Base-by-base conservation (phyloP, 1,140 invertebrate species). In the Lithobius niger region DNA sequence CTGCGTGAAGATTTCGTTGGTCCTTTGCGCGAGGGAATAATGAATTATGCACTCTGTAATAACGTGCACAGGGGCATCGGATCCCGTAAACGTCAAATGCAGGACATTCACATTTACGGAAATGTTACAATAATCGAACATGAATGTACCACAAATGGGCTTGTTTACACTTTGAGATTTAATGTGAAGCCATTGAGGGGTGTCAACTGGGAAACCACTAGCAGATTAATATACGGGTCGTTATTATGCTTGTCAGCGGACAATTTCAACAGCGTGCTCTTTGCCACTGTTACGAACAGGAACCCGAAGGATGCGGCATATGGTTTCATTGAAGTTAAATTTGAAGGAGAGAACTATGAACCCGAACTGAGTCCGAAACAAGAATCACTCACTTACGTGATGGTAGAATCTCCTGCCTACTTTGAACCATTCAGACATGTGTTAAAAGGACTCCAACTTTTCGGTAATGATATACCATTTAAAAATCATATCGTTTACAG, bases 221-320 rank as follows among this genome's bases (percentile, higher is more conserved):
- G 79, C 63, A 68, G 79, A 47, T 76, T 88, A 24, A 75, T 86
- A 64, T 79, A 70, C 67, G 85, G 86, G 0, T 80, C 82, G 0
- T 67, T 89, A n/a, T 60, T 89, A 0, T 77, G 82, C 57, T 75
- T 89, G 25, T 82, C 82, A 1, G 69, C 59, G 10, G 77, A 84
- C 62, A 73, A 81, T 49, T 88, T 86, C 66, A 67, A 75, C 25
- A 76, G 75, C 27, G 69, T 84, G 27, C 67, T 83, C 31, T 77
- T 86, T 60, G 84, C 77, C 18, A 79, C 76, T 1, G 79, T 88
- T 22, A 64, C 72, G 2, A 72, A 82, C 25, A 69, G 80, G 42
- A 72, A 82, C 36, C 27, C 60, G 0, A 64, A 75, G 28, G 59
- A 66, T 40, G 43, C 68, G 16, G 55, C 56, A 48, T 48, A 74